Percentiles rank a stretch among this genome's conserved stretches.
phyloP scores from a whole-genome alignment of 2,888 invertebrate genomes.

The Lysandra coridon region DNA sequence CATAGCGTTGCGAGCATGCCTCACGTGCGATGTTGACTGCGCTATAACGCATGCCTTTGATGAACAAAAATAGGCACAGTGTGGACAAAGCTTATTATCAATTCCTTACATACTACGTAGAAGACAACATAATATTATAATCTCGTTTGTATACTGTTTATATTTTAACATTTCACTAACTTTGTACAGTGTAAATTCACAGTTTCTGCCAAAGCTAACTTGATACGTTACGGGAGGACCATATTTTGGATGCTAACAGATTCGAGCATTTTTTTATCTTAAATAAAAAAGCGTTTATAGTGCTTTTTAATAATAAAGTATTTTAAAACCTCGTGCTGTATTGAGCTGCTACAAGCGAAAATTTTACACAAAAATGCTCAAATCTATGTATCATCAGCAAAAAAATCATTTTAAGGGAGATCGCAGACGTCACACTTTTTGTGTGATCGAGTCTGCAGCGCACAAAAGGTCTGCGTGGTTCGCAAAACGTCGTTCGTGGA shows the following conservation, averaged over 20 bases:
- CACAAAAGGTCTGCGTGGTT: too few relatives aligned
- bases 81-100: background rate
- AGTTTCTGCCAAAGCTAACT: conserved; percentile 8
- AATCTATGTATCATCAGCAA: background rate
- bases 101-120: conserved; percentile 19
- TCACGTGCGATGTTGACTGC: too few relatives aligned
- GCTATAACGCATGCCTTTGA: too few relatives aligned
- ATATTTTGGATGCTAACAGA: background rate
- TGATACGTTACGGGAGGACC: background rate
- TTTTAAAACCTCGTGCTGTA: background rate
- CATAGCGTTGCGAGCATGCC: too few relatives aligned
- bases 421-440: too few relatives aligned
- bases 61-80: too few relatives aligned
- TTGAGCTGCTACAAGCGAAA: background rate
- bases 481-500: too few relatives aligned
- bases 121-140: conserved; percentile 15
- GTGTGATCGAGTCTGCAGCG: too few relatives aligned
- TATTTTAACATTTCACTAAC: background rate
- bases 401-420: background rate
- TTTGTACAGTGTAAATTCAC: conserved; percentile 24
- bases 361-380: background rate
- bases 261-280: background rate
- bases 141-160: conserved; percentile 26
- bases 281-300: background rate
- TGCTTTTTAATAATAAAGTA: background rate